Evolutionary conservation across 2,888 invertebrate genomes (phyloP).

Genomic region (Chrysolina haemoptera): DNA sequence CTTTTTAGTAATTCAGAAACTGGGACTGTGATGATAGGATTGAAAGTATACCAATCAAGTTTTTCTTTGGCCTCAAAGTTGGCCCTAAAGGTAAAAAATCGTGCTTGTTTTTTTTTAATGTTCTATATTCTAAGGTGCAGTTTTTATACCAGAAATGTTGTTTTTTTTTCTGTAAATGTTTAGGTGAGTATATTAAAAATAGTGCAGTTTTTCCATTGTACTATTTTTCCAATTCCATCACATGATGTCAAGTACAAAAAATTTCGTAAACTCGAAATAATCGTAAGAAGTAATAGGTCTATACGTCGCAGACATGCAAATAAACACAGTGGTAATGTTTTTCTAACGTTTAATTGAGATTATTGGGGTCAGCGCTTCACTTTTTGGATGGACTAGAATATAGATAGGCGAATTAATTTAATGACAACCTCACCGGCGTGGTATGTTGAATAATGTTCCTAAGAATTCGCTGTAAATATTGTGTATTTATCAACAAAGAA

Average conservation of each 20-base stretch:
- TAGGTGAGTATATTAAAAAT: no score
- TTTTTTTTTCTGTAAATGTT: no score
- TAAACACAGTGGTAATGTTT: conserved; percentile 1
- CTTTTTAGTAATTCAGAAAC: no score
- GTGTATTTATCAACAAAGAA: conserved; percentile 7
- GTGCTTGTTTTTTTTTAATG: no score
- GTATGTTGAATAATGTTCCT: not conserved
- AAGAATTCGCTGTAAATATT: conserved; percentile 1
- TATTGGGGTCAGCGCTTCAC: conserved; percentile 10
- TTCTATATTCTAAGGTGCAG: no score
- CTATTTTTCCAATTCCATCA: not conserved
- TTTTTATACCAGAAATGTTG: no score
- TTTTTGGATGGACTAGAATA: not conserved
- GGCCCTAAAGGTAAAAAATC: no score
- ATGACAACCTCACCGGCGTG: not conserved
- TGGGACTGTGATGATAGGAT: no score
- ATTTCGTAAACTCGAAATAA: conserved; percentile 15
- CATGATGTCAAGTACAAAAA: conserved; percentile 2
- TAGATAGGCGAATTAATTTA: conserved; percentile 4
- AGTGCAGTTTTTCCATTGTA: no score
- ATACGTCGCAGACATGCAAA: not conserved
- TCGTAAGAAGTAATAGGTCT: not conserved
- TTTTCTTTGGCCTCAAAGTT: no score
- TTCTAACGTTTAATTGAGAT: conserved; percentile 3
- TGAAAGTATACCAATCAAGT: no score